Percentiles rank a stretch among this genome's conserved stretches.
Evolutionary conservation across 2,113 vertebrate genomes (phyloP).

Genomic region (Merops nubicus): DNA sequence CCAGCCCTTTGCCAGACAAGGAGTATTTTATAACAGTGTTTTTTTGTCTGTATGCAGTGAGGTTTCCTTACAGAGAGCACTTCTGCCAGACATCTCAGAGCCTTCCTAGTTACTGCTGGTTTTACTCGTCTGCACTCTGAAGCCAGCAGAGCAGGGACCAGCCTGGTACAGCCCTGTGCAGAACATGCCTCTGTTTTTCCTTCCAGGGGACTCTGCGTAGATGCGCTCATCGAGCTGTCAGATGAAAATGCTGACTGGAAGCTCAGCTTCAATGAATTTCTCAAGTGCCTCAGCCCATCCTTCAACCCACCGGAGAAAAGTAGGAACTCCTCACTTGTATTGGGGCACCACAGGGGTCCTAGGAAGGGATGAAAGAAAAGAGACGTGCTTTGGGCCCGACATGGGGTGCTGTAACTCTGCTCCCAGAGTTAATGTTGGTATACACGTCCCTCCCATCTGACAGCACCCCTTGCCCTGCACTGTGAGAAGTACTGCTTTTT

Average conservation of each 20-base stretch:
- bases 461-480: not conserved
- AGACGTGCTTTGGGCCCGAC: not conserved
- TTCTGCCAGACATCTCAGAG: not conserved
- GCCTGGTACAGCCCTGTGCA: not conserved
- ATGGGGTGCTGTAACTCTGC: not conserved
- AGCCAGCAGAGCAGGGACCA: not conserved
- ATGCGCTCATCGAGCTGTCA: conserved; percentile 97
- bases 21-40: not conserved
- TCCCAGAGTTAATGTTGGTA: not conserved
- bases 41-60: not conserved
- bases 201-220: conserved; percentile 93
- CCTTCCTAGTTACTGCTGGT: not conserved
- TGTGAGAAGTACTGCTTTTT: not conserved
- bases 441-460: not conserved
- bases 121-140: not conserved
- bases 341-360: not conserved
- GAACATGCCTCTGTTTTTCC: conserved; percentile 10
- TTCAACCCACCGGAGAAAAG: conserved; percentile 97
- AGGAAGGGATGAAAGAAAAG: not conserved
- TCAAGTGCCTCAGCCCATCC: conserved; percentile 94
- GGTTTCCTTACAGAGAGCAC: not conserved
- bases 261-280: conserved; percentile 96
- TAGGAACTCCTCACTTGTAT: conserved; percentile 64
- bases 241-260: conserved; percentile 99
- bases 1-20: not conserved